phyloP scores from a whole-genome alignment of 2,888 invertebrate species.

The Cecidostiba fungosa region DNA sequence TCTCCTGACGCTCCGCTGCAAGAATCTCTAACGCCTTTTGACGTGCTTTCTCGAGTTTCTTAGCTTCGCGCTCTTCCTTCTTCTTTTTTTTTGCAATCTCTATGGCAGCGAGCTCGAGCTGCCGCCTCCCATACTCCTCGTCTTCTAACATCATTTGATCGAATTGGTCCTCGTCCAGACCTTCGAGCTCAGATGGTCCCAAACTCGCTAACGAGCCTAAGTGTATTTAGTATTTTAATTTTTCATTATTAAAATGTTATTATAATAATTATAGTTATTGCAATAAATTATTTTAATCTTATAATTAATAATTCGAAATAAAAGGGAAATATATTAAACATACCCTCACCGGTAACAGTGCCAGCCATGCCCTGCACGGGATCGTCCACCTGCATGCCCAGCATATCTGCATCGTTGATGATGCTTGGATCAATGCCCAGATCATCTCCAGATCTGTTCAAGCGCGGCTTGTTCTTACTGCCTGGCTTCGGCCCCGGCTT shows the following conservation, averaged over 20 bases:
- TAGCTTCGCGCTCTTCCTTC: constrained; percentile 77
- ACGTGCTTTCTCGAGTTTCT: constrained; percentile 76
- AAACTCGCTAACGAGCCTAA: constrained; percentile 73
- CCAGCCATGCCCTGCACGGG: constrained; percentile 67
- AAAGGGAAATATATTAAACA: constrained; percentile 50
- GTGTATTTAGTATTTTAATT: neutral
- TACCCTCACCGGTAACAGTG: constrained; percentile 72
- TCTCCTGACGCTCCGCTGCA: constrained; percentile 73
- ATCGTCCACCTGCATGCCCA: constrained; percentile 73
- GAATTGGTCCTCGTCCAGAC: constrained; percentile 77
- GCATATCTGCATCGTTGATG: constrained; percentile 70
- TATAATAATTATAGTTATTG: too few species aligned
- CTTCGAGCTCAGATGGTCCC: constrained; percentile 75
- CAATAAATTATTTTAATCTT: neutral
- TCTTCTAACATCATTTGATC: constrained; percentile 84
- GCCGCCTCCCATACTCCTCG: constrained; percentile 83
- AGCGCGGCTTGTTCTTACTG: constrained; percentile 75
- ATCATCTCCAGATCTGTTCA: constrained; percentile 64
- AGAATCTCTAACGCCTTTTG: constrained; percentile 77
- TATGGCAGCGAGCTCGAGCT: constrained; percentile 81
- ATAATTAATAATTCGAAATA: neutral
- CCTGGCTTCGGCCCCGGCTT: constrained; percentile 79
- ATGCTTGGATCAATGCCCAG: constrained; percentile 67
- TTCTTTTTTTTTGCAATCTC: constrained; percentile 78
- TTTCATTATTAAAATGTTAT: too few species aligned